A percentile compares a stretch with the other conserved stretches of the same genome.
These are phyloP conservation scores for Botrylloides violaceus DNA, from an alignment of 23 tunicate species.

Conservation along the genomic window DNA sequence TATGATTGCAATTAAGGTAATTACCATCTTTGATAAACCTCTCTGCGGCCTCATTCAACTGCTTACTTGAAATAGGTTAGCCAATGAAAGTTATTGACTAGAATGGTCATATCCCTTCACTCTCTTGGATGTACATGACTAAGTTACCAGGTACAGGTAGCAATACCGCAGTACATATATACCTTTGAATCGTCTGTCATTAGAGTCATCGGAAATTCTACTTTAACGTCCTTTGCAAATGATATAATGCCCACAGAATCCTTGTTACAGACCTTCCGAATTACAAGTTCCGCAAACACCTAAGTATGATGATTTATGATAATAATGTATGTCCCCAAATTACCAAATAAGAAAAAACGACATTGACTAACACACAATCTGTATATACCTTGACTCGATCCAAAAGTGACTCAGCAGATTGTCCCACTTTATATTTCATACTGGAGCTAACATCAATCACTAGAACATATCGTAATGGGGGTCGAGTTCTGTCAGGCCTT, in stretches of 20 bases:
- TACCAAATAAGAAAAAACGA: no score
- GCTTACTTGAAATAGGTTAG: no score
- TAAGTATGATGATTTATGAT: neutral
- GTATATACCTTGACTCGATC: constrained; percentile 23
- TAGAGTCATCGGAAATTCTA: neutral
- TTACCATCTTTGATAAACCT: no score
- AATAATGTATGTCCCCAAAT: no score
- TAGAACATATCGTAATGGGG: constrained; percentile 19
- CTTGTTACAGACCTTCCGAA: neutral
- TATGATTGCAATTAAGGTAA: no score
- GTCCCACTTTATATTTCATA: constrained; percentile 2
- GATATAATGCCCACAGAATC: constrained; percentile 15
- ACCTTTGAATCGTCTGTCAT: neutral
- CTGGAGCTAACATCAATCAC: constrained; percentile 27
- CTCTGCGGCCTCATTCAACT: no score
- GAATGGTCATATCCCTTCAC: no score
- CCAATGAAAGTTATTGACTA: no score
- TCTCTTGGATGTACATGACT: no score
- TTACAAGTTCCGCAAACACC: constrained; percentile 25
- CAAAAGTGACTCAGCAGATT: neutral
- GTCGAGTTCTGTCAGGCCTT: neutral
- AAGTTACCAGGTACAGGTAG: no score
- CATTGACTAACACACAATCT: neutral
- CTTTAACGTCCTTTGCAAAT: constrained; percentile 3
- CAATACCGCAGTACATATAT: no score